Evolutionary conservation across 2,888 invertebrate genomes (phyloP), one percentile per base, ranked within the genome.

Genomic region (Thereva nobilitata): DNA sequence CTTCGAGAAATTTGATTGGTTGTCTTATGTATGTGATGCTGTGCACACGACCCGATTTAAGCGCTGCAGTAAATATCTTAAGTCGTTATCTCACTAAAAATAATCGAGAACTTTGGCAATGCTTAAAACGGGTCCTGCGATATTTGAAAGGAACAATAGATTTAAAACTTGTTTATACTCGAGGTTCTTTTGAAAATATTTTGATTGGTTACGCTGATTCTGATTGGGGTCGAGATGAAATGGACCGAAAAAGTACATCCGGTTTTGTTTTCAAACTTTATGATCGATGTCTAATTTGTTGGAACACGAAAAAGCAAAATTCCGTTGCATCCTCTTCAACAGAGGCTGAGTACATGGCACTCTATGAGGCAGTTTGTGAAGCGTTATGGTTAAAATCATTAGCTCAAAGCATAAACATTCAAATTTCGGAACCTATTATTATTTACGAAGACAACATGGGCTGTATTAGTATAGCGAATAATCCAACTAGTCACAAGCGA

Each of bases 21-120:
- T 23, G 23, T 23, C 23, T 72, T 41, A 72, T 71, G 70, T 72
- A 71, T 37, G 55, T 70, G 6, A 70, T 71, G 70, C 7, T 67
- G 55, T 70, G 69, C 55, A 68, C 70, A 4, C 34, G 70, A 61
- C 69, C 71, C 45, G 71, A 70, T 53, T 61, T 69, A 57, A 67
- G 57, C 35, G 59, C 34, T n/a, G 64, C 59, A 42, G 34, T 67
- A 1, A 65, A 65, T 8, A 65, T 65, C 34, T 56, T 56, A 35
- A 65, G 65, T 12, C 9, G 70, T 61, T 56, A 71, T 59, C 41
- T 23, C 2, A 70, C 70, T 66, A 68, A 66, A 52, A 67, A 68
- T 38, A 70, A 70, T 52, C 40, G 56, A 67, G 61, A 67, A 5
- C 45, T 64, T 8, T 67, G 69, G 69, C 8, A 68, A 66, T 52